phyloP scores from a whole-genome alignment of 1,140 invertebrate species.

The Bombus pascuorum region DNA sequence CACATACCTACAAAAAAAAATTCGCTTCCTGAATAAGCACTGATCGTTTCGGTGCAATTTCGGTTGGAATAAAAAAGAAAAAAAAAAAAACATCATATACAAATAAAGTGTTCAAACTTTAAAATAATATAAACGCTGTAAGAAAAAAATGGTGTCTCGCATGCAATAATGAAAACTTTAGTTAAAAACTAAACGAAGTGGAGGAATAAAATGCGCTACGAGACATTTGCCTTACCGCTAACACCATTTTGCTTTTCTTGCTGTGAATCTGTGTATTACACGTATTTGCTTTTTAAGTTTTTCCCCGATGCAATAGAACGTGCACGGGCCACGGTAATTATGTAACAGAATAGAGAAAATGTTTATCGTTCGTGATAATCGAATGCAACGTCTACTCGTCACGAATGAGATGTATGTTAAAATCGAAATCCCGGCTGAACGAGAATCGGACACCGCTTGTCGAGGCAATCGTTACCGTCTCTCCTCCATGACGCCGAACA shows the following conservation, averaged over 20 bases:
- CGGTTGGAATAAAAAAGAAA: not conserved
- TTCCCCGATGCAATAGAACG: slow-evolving; percentile 32
- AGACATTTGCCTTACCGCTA: slow-evolving; percentile 68
- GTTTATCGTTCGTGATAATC: not conserved
- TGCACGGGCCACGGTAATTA: slow-evolving; percentile 38
- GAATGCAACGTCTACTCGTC: not conserved
- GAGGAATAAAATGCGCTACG: slow-evolving; percentile 49
- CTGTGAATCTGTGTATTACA: slow-evolving; percentile 63
- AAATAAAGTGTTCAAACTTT: not conserved
- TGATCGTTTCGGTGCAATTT: not conserved
- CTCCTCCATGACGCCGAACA: slow-evolving; percentile 68
- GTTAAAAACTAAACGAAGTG: slow-evolving; percentile 22
- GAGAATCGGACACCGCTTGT: slow-evolving; percentile 12
- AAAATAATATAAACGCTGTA: not conserved
- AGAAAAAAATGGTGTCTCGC: not conserved
- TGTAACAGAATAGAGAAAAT: slow-evolving; percentile 34
- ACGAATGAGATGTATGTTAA: slow-evolving; percentile 14
- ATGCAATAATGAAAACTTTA: slow-evolving; percentile 5
- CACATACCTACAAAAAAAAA: not conserved
- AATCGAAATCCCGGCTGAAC: not conserved
- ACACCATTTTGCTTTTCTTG: slow-evolving; percentile 70
- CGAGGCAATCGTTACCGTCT: slow-evolving; percentile 66
- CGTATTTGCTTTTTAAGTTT: slow-evolving; percentile 49
- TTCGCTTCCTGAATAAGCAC: not conserved
- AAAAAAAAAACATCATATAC: not conserved